phyloP scores from a whole-genome alignment of 2,888 invertebrate species.

The Flexamia atlantica region DNA sequence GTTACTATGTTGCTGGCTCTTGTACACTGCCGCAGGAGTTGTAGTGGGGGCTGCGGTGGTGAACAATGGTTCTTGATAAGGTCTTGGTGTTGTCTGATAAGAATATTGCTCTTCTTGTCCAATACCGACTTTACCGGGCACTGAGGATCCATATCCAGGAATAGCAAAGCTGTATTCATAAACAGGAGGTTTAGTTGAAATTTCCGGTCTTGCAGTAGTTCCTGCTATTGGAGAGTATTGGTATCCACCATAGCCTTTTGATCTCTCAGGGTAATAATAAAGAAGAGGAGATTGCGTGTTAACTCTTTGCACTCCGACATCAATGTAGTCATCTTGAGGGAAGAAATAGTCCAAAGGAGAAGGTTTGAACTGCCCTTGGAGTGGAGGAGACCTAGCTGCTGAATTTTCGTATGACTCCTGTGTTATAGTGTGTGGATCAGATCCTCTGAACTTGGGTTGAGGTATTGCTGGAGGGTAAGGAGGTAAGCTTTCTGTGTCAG shows the following conservation, averaged over 20 bases:
- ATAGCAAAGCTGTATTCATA: constrained; percentile 70
- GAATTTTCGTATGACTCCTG: constrained; percentile 32
- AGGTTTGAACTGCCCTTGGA: constrained; percentile 58
- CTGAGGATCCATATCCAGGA: constrained; percentile 68
- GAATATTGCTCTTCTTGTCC: constrained; percentile 15
- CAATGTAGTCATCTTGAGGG: constrained; percentile 40
- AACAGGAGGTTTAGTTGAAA: constrained; percentile 68
- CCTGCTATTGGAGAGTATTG: constrained; percentile 51
- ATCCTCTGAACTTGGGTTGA: background rate
- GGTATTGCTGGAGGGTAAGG: constrained; percentile 40
- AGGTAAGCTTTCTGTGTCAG: constrained; percentile 52
- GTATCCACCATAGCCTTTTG: constrained; percentile 59
- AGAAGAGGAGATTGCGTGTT: constrained; percentile 53
- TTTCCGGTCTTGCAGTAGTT: constrained; percentile 61
- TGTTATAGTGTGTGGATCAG: constrained; percentile 52
- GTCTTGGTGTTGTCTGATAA: constrained; percentile 53
- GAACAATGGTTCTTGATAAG: constrained; percentile 69
- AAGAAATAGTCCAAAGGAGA: constrained; percentile 63
- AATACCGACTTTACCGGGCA: constrained; percentile 73
- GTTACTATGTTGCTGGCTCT: background rate
- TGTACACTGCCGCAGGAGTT: constrained; percentile 37
- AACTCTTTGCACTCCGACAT: constrained; percentile 2
- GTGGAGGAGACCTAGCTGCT: constrained; percentile 33
- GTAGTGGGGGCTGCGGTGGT: constrained; percentile 70
- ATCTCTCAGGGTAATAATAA: constrained; percentile 60